These are phyloP conservation scores for Cryptotis parvus DNA, from an alignment of 2,113 vertebrate genomes.

Conservation along the genomic window DNA sequence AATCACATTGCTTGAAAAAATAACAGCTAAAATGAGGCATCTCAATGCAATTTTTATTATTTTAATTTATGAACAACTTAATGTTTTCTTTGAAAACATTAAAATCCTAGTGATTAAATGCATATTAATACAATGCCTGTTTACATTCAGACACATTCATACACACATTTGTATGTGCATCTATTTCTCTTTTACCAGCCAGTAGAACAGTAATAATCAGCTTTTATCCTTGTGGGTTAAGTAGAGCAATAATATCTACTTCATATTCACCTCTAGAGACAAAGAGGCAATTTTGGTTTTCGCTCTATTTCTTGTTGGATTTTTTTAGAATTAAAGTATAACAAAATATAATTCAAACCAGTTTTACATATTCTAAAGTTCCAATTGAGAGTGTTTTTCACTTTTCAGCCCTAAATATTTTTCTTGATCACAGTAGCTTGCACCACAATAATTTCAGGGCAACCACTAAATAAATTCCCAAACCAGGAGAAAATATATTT, in stretches of 20 bases:
- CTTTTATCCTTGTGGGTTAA: slow-evolving; percentile 45
- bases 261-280: slow-evolving; percentile 45
- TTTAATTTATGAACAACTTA: slow-evolving; percentile 2
- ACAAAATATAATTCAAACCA: slow-evolving; percentile 25
- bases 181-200: slow-evolving; percentile 4
- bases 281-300: slow-evolving; percentile 54
- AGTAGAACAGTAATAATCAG: slow-evolving; percentile 37
- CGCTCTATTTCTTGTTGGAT: slow-evolving; percentile 45
- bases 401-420: slow-evolving; percentile 52
- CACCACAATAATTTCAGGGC: background rate
- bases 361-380: slow-evolving; percentile 48
- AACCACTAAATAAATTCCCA: slow-evolving; percentile 63
- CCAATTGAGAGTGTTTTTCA: slow-evolving; percentile 18
- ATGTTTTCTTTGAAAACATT: background rate
- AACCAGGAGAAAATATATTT: slow-evolving; percentile 44
- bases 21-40: background rate
- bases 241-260: background rate
- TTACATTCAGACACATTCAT: background rate
- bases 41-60: background rate
- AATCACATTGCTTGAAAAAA: background rate
- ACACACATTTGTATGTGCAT: background rate
- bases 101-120: slow-evolving; percentile 21
- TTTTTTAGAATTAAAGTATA: slow-evolving; percentile 58
- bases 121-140: background rate
- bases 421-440: slow-evolving; percentile 13